Percentiles rank a stretch among this genome's conserved stretches.
Evolutionary conservation across 2,113 vertebrate genomes (phyloP).

Genomic region (Lathamus discolor): DNA sequence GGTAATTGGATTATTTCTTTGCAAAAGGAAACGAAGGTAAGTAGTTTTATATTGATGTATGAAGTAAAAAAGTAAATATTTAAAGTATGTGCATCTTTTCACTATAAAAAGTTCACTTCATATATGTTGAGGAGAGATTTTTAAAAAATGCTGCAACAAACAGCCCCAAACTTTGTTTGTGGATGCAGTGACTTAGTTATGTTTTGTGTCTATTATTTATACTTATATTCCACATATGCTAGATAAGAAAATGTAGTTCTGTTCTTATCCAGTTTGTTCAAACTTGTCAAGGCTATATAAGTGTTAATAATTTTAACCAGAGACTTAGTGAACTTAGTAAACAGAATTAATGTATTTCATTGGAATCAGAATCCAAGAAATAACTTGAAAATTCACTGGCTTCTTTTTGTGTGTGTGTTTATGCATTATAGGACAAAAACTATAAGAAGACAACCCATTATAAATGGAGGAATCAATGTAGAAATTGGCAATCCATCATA

Average conservation of each 20-base stretch:
- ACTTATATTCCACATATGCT: background rate
- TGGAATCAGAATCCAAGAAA: background rate
- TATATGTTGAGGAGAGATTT: background rate
- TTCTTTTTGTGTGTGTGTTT: background rate
- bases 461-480: slow-evolving; percentile 96
- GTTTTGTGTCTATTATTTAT: background rate
- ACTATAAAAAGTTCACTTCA: background rate
- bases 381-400: background rate
- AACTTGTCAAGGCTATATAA: background rate
- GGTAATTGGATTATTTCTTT: slow-evolving; percentile 91
- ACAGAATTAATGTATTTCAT: background rate
- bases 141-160: background rate
- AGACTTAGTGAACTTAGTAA: background rate
- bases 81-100: background rate
- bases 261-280: background rate
- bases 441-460: slow-evolving; percentile 94
- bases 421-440: slow-evolving; percentile 86
- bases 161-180: background rate
- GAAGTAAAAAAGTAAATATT: background rate
- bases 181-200: background rate
- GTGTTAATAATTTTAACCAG: background rate
- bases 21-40: slow-evolving; percentile 93
- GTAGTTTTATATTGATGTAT: background rate
- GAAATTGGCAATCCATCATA: slow-evolving; percentile 98
- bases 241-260: background rate